These are phyloP conservation scores for Neoseiulus cucumeris DNA, from an alignment of 1,140 invertebrate genomes.

Conservation along the genomic window DNA sequence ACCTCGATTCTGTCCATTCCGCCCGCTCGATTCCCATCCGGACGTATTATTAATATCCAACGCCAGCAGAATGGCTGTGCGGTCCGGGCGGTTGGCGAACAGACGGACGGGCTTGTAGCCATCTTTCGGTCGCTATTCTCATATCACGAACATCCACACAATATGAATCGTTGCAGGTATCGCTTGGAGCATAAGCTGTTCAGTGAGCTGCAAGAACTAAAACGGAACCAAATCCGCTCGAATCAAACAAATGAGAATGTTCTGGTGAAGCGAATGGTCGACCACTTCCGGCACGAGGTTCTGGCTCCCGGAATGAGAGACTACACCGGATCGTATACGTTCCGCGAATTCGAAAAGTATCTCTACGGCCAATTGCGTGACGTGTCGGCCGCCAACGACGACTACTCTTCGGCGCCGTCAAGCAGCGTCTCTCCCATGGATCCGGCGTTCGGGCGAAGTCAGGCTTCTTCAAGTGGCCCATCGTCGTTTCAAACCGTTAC, in stretches of 20 bases:
- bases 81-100: too few species aligned
- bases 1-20: too few species aligned
- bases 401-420: not conserved
- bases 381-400: not conserved
- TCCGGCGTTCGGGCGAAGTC: not conserved
- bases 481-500: not conserved
- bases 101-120: too few species aligned
- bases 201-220: conserved; percentile 75
- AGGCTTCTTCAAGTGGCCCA: not conserved
- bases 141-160: too few species aligned
- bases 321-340: conserved; percentile 49
- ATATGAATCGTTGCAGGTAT: conserved; percentile 35
- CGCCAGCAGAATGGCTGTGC: too few species aligned
- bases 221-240: conserved; percentile 70
- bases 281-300: conserved; percentile 56
- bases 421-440: not conserved
- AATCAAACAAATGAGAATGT: conserved; percentile 69
- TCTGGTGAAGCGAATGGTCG: conserved; percentile 57
- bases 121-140: too few species aligned
- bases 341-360: conserved; percentile 72
- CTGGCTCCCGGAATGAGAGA: conserved; percentile 43
- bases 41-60: too few species aligned
- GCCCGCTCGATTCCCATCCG: too few species aligned
- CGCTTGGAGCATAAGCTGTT: conserved; percentile 79
- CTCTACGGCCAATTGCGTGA: conserved; percentile 43